These are phyloP conservation scores for Frieseomelitta varia DNA, from an alignment of 1,140 invertebrate species.

Conservation along the genomic window DNA sequence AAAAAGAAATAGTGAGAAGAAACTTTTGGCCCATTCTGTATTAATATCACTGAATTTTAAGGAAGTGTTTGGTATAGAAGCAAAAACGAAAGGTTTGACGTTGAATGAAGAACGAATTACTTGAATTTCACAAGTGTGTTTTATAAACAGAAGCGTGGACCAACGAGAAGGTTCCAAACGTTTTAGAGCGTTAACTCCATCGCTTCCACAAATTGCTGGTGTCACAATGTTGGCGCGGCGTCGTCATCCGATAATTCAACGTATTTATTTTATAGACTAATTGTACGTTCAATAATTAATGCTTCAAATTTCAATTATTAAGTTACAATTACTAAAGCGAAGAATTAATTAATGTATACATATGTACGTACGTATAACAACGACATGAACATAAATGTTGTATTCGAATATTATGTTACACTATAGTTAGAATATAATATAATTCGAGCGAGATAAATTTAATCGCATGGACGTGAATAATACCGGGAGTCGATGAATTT, in stretches of 20 bases:
- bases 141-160: too few relatives aligned
- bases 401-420: background rate
- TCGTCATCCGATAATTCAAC: background rate
- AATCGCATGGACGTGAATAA: background rate
- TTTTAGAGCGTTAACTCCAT: too few relatives aligned
- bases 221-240: background rate
- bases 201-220: too few relatives aligned
- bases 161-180: too few relatives aligned
- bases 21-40: too few relatives aligned
- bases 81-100: fast-evolving
- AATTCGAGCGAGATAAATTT: background rate
- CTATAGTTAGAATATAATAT: background rate
- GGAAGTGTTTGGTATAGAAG: background rate
- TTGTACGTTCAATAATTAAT: background rate
- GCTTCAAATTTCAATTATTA: background rate
- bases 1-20: too few relatives aligned
- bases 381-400: background rate
- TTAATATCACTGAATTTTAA: background rate
- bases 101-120: background rate
- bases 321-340: background rate
- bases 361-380: background rate
- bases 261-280: background rate
- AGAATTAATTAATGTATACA: background rate
- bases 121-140: too few relatives aligned
- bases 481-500: background rate